phyloP scores from a whole-genome alignment of 1,140 invertebrate genomes.

The Diabrotica virgifera region DNA sequence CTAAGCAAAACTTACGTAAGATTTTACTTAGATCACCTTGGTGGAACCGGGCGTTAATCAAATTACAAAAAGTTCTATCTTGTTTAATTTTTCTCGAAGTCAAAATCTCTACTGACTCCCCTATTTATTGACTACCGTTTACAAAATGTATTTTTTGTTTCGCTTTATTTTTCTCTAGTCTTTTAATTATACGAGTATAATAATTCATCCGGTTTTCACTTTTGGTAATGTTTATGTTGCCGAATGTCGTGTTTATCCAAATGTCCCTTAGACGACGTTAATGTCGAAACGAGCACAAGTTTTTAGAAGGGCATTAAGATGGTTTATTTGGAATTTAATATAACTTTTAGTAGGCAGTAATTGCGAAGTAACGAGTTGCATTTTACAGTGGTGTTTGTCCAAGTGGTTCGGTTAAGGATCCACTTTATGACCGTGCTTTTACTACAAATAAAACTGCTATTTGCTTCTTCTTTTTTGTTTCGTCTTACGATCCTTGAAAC shows the following conservation, averaged over 20 bases:
- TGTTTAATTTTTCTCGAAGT: no score
- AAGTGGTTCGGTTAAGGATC: constrained; percentile 8
- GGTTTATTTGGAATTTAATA: constrained; percentile 15
- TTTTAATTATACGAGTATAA: no score
- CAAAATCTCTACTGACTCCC: no score
- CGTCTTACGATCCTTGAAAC: neutral
- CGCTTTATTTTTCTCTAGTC: no score
- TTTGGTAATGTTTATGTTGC: neutral
- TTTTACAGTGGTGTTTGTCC: constrained; percentile 6
- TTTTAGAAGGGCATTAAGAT: neutral
- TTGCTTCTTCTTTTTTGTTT: neutral
- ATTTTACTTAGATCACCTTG: no score
- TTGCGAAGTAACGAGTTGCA: constrained; percentile 11
- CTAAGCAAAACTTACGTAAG: no score
- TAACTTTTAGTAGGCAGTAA: constrained; percentile 14
- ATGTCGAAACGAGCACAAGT: neutral
- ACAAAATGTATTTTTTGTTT: no score
- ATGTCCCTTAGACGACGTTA: neutral
- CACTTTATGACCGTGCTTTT: constrained; percentile 11
- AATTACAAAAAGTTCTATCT: no score
- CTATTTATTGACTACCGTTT: no score
- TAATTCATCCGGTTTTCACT: no score
- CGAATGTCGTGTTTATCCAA: neutral
- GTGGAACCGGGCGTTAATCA: no score
- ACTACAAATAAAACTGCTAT: neutral